Evolutionary conservation across 2,888 invertebrate genomes (phyloP).

Genomic region (Ernsta delagoae): DNA sequence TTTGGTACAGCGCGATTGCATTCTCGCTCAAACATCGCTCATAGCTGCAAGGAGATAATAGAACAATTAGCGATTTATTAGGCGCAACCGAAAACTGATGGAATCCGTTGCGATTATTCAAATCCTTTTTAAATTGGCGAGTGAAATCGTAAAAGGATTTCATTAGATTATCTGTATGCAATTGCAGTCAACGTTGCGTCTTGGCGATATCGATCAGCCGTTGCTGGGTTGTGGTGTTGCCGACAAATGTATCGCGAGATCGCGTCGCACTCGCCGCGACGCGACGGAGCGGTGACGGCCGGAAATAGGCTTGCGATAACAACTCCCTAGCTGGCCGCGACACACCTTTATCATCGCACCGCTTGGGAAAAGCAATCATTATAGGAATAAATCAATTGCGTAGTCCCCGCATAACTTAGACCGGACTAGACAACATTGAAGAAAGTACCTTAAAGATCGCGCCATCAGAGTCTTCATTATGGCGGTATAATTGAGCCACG

Average conservation of each 20-base stretch:
- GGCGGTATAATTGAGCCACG: constrained; percentile 17
- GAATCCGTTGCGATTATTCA: constrained; percentile 41
- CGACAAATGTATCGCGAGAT: constrained; percentile 83
- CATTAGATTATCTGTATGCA: constrained; percentile 75
- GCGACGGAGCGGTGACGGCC: constrained; percentile 76
- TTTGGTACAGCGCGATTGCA: constrained; percentile 31
- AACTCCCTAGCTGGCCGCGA: constrained; percentile 73
- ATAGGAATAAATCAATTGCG: constrained; percentile 77
- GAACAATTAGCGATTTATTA: constrained; percentile 38
- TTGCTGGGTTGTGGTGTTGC: constrained; percentile 58
- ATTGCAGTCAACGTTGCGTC: constrained; percentile 68
- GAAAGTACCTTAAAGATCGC: constrained; percentile 32
- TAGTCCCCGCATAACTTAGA: constrained; percentile 45
- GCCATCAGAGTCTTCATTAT: constrained; percentile 25
- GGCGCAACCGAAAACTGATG: constrained; percentile 28
- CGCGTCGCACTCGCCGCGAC: constrained; percentile 68
- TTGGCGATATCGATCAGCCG: constrained; percentile 68
- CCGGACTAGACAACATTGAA: constrained; percentile 32
- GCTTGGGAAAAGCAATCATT: constrained; percentile 79
- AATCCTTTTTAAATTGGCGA: constrained; percentile 47
- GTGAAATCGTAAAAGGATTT: constrained; percentile 60
- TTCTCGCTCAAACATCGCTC: not conserved
- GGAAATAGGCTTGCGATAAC: constrained; percentile 82
- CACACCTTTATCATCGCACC: constrained; percentile 73
- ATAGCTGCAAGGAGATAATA: not conserved